These are phyloP conservation scores for Pseudococcus longispinus DNA, from an alignment of 2,888 invertebrate genomes.

Conservation along the genomic window DNA sequence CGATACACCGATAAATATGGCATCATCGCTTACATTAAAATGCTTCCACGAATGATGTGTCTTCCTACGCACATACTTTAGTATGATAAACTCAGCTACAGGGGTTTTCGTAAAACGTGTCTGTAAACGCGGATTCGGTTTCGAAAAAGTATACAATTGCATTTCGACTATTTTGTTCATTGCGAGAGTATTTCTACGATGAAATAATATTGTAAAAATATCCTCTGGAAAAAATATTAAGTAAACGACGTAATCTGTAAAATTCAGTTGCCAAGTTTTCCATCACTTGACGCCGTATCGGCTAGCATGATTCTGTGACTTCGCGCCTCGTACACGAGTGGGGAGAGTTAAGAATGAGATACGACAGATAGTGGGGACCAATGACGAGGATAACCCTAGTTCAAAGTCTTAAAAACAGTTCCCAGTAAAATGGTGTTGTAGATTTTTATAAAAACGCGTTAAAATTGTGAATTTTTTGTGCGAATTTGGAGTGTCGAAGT, in stretches of 20 bases:
- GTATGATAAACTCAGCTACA: constrained; percentile 51
- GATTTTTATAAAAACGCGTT: constrained; percentile 32
- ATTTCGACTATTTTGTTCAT: not conserved
- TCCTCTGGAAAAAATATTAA: not conserved
- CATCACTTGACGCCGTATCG: constrained; percentile 57
- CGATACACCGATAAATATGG: not conserved
- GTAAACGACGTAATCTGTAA: not conserved
- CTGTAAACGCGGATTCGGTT: not conserved
- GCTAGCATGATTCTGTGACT: constrained; percentile 58
- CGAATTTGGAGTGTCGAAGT: not conserved
- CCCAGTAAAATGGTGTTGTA: constrained; percentile 53
- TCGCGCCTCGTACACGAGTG: constrained; percentile 55
- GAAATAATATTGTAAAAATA: not conserved
- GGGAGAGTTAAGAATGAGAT: constrained; percentile 58
- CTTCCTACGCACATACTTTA: constrained; percentile 56
- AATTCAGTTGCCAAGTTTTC: constrained; percentile 34
- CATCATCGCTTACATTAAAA: constrained; percentile 15
- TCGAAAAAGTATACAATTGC: not conserved
- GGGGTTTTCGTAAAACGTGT: not conserved
- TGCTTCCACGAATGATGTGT: constrained; percentile 52
- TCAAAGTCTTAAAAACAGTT: constrained; percentile 55
- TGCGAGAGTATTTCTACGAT: not conserved
- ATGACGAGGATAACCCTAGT: constrained; percentile 56
- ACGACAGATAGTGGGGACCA: constrained; percentile 54
- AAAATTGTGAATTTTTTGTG: not conserved